Conservation (phyloP, 2,797 vertebrate genomes). For the Podarcis lilfordi region DNA sequence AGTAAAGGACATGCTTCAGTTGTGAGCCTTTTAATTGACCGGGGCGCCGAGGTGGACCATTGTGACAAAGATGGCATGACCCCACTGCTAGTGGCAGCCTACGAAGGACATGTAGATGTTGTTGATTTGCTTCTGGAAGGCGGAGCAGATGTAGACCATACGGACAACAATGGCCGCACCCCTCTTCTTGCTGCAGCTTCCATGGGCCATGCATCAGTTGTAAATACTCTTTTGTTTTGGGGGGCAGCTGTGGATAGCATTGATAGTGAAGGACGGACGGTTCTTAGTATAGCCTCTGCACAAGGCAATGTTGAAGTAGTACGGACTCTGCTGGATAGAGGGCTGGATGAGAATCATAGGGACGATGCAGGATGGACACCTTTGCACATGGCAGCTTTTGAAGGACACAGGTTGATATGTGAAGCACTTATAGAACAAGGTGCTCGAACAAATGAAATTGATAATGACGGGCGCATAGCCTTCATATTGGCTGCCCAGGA, state of each 20-base stretch:
- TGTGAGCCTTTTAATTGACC: slow-evolving; percentile 94
- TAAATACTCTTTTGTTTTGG: slow-evolving; percentile 96
- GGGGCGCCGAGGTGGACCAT: slow-evolving; percentile 95
- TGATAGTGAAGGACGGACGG: slow-evolving; percentile 95
- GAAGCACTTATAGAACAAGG: slow-evolving; percentile 98
- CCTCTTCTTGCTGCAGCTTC: slow-evolving; percentile 97
- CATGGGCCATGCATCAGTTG: slow-evolving; percentile 96
- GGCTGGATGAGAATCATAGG: slow-evolving; percentile 96
- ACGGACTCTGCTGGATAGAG: slow-evolving; percentile 97
- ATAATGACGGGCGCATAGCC: slow-evolving; percentile 95
- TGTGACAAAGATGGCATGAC: slow-evolving; percentile 99
- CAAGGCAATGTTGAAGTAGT: slow-evolving; percentile 99
- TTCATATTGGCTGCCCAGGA: slow-evolving; percentile 94
- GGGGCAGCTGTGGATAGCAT: slow-evolving; percentile 98
- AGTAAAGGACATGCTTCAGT: slow-evolving; percentile 96
- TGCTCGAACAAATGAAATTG: slow-evolving; percentile 93
- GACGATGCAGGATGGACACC: slow-evolving; percentile 98
- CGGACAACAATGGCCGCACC: slow-evolving; percentile 95
- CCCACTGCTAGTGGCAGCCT: slow-evolving; percentile 94
- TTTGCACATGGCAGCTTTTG: slow-evolving; percentile 96
- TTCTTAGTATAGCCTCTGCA: slow-evolving; percentile 96
- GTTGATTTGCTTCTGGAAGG: slow-evolving; percentile 97
- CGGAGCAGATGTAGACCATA: slow-evolving; percentile 96
- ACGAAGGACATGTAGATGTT: slow-evolving; percentile 97
- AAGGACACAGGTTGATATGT: slow-evolving; percentile 95